phyloP scores from a whole-genome alignment of 2,113 vertebrate genomes.

The Passerina amoena region DNA sequence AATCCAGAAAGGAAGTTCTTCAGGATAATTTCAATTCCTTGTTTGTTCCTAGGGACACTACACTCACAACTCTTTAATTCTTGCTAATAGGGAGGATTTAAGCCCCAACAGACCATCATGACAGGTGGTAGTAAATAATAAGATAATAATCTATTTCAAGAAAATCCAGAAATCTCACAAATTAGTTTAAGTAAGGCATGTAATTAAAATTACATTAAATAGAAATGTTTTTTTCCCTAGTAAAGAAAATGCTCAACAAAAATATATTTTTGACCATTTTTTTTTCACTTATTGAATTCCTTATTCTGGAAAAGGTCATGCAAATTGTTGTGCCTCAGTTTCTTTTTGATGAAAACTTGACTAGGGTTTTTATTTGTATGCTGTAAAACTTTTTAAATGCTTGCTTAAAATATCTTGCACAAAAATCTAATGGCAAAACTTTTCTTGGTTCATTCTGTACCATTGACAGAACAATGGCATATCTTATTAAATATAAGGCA shows the following conservation, averaged over 20 bases:
- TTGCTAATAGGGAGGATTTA: background rate
- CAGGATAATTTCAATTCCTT: background rate
- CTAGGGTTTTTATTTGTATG: background rate
- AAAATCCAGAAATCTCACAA: background rate
- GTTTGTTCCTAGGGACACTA: background rate
- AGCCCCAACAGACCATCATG: background rate
- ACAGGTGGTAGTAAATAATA: background rate
- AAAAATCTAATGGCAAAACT: background rate
- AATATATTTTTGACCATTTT: background rate
- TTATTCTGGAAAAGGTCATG: background rate
- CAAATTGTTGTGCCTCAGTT: background rate
- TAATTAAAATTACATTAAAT: background rate
- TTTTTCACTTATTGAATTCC: background rate
- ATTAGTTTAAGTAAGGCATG: background rate
- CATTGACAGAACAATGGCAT: background rate
- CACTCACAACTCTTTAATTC: background rate
- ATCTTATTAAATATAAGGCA: background rate
- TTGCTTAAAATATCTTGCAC: background rate
- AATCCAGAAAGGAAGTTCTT: background rate
- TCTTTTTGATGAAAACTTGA: conserved; percentile 2
- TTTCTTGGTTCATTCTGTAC: background rate
- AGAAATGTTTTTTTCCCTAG: background rate
- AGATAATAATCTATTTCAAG: background rate
- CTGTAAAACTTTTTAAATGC: background rate
- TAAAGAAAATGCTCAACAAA: background rate